Evolutionary conservation across 2,113 vertebrate species (phyloP), one percentile per base, ranked within the genome.

Genomic region (Sylvia atricapilla): DNA sequence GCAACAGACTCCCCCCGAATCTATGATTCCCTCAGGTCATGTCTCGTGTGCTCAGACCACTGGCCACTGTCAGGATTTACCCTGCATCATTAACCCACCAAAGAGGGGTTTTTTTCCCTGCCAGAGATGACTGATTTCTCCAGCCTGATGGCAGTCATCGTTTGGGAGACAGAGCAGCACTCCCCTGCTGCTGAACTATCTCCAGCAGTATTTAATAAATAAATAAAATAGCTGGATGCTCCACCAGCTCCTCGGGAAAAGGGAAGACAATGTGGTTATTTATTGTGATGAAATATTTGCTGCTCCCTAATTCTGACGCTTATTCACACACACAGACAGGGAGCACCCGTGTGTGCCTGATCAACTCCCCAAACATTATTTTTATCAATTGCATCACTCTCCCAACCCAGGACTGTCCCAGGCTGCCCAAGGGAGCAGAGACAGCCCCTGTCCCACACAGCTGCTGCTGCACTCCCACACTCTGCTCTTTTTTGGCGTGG

Each of bases 71-170:
- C 89, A 92, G 86, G 84, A 92, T 89, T 95, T 95, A 87, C 91
- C 95, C 95, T 84, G 96, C 95, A 87, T 87, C 95, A 95, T 96
- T 96, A 96, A 97, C 96, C 89, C 91, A 62, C 87, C 94, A 44
- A 93, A 77, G 73, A 84, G 78, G 78, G 63, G 4, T 6, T 23
- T 89, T 94, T 83, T 53, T 6, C 86, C 86, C 66, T 93, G 93
- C 92, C 93, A 95, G 79, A 41, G 90, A 90, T 92, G 94, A 95
- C 59, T 74, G 93, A 93, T 96, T 88, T 70, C 93, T 78, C 87
- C 58, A 93, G 91, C 90, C 90, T 43, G 88, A 80, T 82, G 85
- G 83, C 94, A 94, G 82, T 89, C 96, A 68, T 67, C 81, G 4
- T 70, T 52, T 1, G 12, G 81, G 87, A 94, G 89, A 58, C 69